A percentile compares a stretch with the other conserved stretches of the same genome.
These are phyloP conservation scores for Cephus cinctus DNA, from an alignment of 1,140 invertebrate species.

Conservation along the genomic window DNA sequence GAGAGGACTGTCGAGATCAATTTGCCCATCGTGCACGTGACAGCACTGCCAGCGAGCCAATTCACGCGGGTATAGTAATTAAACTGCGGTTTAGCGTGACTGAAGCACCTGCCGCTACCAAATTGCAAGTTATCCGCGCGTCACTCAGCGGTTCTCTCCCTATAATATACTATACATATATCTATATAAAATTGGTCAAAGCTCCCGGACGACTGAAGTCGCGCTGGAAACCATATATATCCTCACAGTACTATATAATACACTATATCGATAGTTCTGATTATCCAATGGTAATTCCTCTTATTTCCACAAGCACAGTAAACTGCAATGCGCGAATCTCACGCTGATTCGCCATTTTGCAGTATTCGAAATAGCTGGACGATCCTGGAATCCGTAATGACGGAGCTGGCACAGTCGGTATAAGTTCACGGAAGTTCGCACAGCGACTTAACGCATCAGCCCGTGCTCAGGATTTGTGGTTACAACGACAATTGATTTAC, in stretches of 20 bases:
- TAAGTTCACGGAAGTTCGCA: background rate
- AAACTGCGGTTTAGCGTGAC: conserved; percentile 52
- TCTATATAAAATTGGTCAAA: no score
- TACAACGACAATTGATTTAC: conserved; percentile 48
- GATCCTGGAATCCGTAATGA: background rate
- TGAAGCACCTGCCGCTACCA: conserved; percentile 47
- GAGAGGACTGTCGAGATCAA: conserved; percentile 43
- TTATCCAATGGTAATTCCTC: background rate
- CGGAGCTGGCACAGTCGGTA: background rate
- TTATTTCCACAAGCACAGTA: no score
- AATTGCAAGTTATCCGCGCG: conserved; percentile 49
- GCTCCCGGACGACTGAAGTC: conserved; percentile 9
- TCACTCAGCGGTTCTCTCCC: conserved; percentile 41
- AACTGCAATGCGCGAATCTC: no score
- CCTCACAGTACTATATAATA: no score
- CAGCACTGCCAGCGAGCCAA: conserved; percentile 45
- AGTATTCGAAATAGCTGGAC: background rate
- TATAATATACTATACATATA: no score
- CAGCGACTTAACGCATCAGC: conserved; percentile 37
- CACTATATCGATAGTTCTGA: background rate
- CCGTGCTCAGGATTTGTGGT: conserved; percentile 42
- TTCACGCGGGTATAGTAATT: conserved; percentile 51
- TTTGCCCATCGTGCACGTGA: conserved; percentile 46
- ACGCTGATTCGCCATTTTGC: background rate
- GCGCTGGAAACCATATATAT: no score